Evolutionary conservation across 2,888 invertebrate genomes (phyloP).

Genomic region (Elegia similella): DNA sequence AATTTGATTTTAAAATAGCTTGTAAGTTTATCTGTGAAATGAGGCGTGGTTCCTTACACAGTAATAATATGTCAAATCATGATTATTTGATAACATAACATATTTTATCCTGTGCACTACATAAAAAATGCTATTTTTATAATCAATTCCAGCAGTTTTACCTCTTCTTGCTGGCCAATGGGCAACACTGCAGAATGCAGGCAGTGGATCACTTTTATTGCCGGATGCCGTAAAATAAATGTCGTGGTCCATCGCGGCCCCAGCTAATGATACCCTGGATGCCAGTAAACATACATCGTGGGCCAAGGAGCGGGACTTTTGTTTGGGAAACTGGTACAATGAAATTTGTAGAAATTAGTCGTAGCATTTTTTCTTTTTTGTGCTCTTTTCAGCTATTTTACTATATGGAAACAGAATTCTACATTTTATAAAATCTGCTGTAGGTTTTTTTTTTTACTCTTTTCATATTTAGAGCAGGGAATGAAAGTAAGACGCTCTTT

Average conservation of each 20-base stretch:
- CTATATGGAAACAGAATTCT: no score
- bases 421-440: no score
- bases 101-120: no score
- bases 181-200: conserved; percentile 74
- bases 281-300: conserved; percentile 45
- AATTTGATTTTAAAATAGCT: no score
- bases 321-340: conserved; percentile 1
- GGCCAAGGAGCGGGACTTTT: conserved; percentile 1
- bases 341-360: neutral
- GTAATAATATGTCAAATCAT: no score
- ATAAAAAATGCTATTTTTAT: no score
- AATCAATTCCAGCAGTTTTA: conserved; percentile 38
- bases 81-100: no score
- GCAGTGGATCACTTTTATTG: conserved; percentile 81
- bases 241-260: conserved; percentile 75
- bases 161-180: conserved; percentile 37
- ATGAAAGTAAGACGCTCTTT: no score
- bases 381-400: neutral
- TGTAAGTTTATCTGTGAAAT: no score
- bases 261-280: conserved; percentile 71
- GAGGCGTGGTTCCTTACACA: no score
- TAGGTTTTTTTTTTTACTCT: no score
- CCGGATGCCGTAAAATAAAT: conserved; percentile 82
- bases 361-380: neutral
- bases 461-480: no score